phyloP scores from a whole-genome alignment of 2,888 invertebrate genomes.

The Onthophagus sagittarius region DNA sequence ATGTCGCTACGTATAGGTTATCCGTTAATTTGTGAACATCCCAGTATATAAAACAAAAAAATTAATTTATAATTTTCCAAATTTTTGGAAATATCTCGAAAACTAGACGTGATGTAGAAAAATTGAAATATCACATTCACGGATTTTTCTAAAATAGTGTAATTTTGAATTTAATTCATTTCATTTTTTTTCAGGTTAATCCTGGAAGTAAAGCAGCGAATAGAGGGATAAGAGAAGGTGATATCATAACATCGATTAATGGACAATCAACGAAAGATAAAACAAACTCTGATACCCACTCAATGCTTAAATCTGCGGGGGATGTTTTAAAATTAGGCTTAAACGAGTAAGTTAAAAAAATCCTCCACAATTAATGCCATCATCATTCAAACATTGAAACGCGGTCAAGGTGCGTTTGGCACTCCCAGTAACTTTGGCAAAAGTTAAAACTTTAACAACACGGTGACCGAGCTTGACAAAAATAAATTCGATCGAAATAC shows the following conservation, averaged over 20 bases:
- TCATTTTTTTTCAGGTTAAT: slow-evolving; percentile 71
- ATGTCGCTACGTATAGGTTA: too few species aligned
- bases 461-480: not conserved
- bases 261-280: slow-evolving; percentile 64
- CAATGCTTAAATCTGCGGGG: slow-evolving; percentile 68
- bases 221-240: slow-evolving; percentile 76
- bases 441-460: not conserved
- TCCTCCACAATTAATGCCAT: not conserved
- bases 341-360: slow-evolving; percentile 61
- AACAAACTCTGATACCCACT: slow-evolving; percentile 69
- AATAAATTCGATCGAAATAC: not conserved
- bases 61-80: too few species aligned
- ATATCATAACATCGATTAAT: slow-evolving; percentile 76
- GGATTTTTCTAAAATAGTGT: too few species aligned
- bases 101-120: too few species aligned
- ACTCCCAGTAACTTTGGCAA: not conserved
- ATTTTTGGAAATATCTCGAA: too few species aligned
- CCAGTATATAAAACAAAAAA: too few species aligned
- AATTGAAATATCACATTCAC: too few species aligned
- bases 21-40: too few species aligned
- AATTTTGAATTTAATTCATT: slow-evolving; percentile 18
- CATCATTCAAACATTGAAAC: not conserved
- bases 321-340: slow-evolving; percentile 64
- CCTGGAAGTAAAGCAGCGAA: slow-evolving; percentile 81
- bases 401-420: not conserved